A percentile compares a stretch with the other conserved stretches of the same genome.
Conservation (phyloP, 2,888 invertebrate genomes). For the Acleris holmiana region DNA sequence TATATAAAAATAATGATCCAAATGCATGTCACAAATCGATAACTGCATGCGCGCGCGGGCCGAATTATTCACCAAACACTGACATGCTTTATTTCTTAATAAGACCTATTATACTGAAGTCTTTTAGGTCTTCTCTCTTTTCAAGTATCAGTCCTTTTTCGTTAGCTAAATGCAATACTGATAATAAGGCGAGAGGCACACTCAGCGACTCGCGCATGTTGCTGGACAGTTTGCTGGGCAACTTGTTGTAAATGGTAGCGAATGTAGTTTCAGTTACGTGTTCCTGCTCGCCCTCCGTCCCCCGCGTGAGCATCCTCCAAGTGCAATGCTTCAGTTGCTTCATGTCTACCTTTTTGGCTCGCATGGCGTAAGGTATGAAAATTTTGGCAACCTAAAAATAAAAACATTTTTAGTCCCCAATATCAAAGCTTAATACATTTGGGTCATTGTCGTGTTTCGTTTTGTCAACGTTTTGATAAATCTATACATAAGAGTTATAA, state of each 20-base stretch:
- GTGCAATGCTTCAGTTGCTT: constrained; percentile 91
- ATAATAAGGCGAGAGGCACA: constrained; percentile 90
- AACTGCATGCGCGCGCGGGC: background rate
- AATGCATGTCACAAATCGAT: constrained; percentile 1
- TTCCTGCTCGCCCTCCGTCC: constrained; percentile 60
- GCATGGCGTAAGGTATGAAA: constrained; percentile 91
- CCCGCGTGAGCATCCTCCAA: constrained; percentile 86
- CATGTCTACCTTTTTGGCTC: constrained; percentile 95
- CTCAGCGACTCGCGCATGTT: constrained; percentile 90
- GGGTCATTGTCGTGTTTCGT: too few relatives aligned
- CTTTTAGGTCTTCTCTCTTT: constrained; percentile 77
- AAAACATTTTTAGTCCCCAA: background rate
- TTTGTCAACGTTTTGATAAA: too few relatives aligned
- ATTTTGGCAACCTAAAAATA: constrained; percentile 86
- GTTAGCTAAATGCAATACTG: constrained; percentile 93
- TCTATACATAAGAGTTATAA: too few relatives aligned
- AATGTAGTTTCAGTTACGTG: constrained; percentile 79
- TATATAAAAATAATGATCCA: constrained; percentile 12
- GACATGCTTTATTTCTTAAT: constrained; percentile 50
- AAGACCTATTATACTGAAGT: constrained; percentile 79
- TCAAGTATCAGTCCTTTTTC: constrained; percentile 87
- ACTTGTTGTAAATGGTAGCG: constrained; percentile 79
- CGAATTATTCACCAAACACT: background rate
- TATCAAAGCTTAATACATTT: too few relatives aligned
- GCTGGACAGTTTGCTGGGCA: constrained; percentile 84